Evolutionary conservation across 2,888 invertebrate genomes (phyloP), one percentile per base, ranked within the genome.

Genomic region (Athalia rosae): DNA sequence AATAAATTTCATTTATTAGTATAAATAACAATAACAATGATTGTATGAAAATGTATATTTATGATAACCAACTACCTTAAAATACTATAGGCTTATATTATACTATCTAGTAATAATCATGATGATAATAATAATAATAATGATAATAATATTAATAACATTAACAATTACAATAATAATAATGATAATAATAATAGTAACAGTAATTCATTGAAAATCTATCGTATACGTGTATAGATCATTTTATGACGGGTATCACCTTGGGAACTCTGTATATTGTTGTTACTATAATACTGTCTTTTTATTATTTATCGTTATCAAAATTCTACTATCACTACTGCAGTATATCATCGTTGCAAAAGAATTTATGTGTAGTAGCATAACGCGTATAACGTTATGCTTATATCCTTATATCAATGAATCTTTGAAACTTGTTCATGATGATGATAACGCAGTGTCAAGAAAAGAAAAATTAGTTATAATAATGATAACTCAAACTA

Each of bases 191-290:
- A 28, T 28, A 28, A 28, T 28, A 28, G 28, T 28, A 28, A 28
- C 28, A 28, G 28, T 28, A 28, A 28, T 28, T 28, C 28, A 28
- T 28, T 28, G 28, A 28, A 28, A 28, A 28, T 28, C 28, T 28
- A 28, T 28, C 53, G n/a, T 53, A 3, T 53, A 66, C 50, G 53
- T 67, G 67, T 41, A 71, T 71, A 58, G 56, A 71, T 71, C 43
- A 71, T 71, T 74, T 62, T 59, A 59, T 61, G 74, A 74, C 48
- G 74, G 74, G 62, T 74, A 74, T 74, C 74, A 74, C 74, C 74
- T 74, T 74, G 74, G 50, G 47, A 74, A 74, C 28, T 74, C 74
- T 62, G 28, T 74, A 50, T 74, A 59, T 47, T 74, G 50, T 74
- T 74, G 74, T 61, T 61, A 58, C 8, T 71, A 45, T 71, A 71